A percentile compares a stretch with the other conserved stretches of the same genome.
Evolutionary conservation across 2,888 invertebrate species (phyloP).

Genomic region (Athalia cordata): DNA sequence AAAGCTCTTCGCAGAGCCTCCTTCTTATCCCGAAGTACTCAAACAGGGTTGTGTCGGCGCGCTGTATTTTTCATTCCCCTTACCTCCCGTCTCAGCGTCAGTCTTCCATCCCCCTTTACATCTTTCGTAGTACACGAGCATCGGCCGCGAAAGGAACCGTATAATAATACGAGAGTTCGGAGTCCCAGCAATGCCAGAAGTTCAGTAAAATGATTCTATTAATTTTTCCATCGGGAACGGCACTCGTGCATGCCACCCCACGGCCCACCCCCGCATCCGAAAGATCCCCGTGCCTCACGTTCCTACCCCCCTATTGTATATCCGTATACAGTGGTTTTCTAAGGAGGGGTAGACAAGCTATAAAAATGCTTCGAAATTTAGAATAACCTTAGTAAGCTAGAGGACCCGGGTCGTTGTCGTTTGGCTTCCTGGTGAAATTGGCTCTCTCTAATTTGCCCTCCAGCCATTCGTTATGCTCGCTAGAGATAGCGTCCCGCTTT

Average conservation of each 20-base stretch:
- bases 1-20: slow-evolving; percentile 53
- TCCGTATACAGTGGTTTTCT: slow-evolving; percentile 23
- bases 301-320: slow-evolving; percentile 15
- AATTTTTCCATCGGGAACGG: slow-evolving; percentile 71
- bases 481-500: slow-evolving; percentile 25
- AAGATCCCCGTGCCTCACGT: not conserved
- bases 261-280: not conserved
- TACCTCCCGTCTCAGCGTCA: slow-evolving; percentile 45
- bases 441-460: slow-evolving; percentile 43
- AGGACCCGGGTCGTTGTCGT: slow-evolving; percentile 32
- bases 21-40: slow-evolving; percentile 58
- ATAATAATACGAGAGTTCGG: slow-evolving; percentile 29
- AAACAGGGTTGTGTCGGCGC: slow-evolving; percentile 47
- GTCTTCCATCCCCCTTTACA: slow-evolving; percentile 47
- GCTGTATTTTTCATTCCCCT: slow-evolving; percentile 61
- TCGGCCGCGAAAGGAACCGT: slow-evolving; percentile 40
- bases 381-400: slow-evolving; percentile 26
- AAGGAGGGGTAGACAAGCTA: slow-evolving; percentile 4
- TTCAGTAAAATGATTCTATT: slow-evolving; percentile 71
- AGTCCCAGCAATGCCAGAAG: slow-evolving; percentile 53
- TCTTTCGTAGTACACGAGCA: slow-evolving; percentile 40
- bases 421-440: slow-evolving; percentile 45
- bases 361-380: slow-evolving; percentile 55
- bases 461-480: slow-evolving; percentile 43
- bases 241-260: slow-evolving; percentile 72